Percentiles rank a stretch among this genome's conserved stretches.
Evolutionary conservation across 2,888 invertebrate species (phyloP).

Genomic region (Rhimphoctona megacephalus): DNA sequence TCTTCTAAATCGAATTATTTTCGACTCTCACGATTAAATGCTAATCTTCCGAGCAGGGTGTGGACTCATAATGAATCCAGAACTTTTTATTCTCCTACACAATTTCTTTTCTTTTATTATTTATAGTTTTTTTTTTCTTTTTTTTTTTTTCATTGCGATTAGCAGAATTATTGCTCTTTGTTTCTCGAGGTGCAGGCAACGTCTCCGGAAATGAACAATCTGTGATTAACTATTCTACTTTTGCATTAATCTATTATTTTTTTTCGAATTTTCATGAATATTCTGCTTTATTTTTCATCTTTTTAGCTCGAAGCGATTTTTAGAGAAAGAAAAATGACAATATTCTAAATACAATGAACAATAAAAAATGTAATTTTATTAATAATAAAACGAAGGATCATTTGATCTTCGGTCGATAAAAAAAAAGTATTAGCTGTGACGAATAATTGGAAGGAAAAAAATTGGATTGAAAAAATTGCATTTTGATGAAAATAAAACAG

Average conservation of each 20-base stretch:
- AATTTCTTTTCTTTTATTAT: constrained; percentile 6
- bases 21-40: constrained; percentile 37
- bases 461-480: neutral
- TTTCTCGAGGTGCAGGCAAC: constrained; percentile 3
- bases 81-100: neutral
- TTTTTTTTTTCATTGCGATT: neutral
- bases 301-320: neutral
- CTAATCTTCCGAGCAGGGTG: constrained; percentile 15
- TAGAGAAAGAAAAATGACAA: neutral
- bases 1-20: constrained; percentile 17
- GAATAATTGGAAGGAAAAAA: neutral
- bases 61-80: neutral
- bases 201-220: constrained; percentile 1
- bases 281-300: neutral
- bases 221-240: neutral
- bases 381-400: neutral
- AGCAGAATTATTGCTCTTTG: neutral
- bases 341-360: too few relatives aligned
- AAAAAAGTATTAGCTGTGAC: neutral
- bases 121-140: neutral
- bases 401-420: neutral
- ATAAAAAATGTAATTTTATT: too few relatives aligned
- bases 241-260: neutral
- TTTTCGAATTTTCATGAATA: neutral
- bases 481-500: neutral